phyloP scores from a whole-genome alignment of 2,113 vertebrate genomes.

The Etheostoma spectabile region DNA sequence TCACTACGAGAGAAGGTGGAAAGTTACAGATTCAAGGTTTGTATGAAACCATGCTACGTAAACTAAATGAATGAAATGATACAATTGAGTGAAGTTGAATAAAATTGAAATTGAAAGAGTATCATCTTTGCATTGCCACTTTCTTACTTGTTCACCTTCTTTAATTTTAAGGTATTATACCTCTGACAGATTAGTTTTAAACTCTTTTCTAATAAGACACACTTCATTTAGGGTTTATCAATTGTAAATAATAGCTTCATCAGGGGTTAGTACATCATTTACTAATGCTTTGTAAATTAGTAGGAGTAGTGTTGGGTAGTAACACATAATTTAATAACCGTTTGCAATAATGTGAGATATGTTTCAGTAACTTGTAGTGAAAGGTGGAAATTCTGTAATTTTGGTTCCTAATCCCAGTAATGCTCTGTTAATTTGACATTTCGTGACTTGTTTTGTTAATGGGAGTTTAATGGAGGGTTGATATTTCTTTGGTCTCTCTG shows the following conservation, averaged over 20 bases:
- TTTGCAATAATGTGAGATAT: background rate
- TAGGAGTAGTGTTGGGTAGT: background rate
- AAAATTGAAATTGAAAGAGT: background rate
- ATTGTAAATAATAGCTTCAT: background rate
- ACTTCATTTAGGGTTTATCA: background rate
- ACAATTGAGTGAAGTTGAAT: background rate
- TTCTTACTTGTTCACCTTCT: background rate
- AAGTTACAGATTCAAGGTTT: conserved; percentile 5
- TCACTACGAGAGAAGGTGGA: too few species aligned
- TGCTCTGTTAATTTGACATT: background rate
- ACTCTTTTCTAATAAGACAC: background rate
- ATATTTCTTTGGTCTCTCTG: background rate
- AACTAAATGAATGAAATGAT: background rate
- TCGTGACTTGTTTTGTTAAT: background rate
- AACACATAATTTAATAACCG: background rate
- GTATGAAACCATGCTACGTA: background rate
- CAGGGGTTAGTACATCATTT: background rate
- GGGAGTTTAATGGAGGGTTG: conserved; percentile 6
- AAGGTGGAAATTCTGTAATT: background rate
- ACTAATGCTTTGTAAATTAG: background rate
- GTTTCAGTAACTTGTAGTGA: background rate
- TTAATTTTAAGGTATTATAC: background rate
- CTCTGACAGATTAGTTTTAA: background rate
- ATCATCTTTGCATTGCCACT: background rate
- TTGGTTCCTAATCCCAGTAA: background rate